Conservation (phyloP, 2,113 vertebrate genomes). For the Peromyscus leucopus region DNA sequence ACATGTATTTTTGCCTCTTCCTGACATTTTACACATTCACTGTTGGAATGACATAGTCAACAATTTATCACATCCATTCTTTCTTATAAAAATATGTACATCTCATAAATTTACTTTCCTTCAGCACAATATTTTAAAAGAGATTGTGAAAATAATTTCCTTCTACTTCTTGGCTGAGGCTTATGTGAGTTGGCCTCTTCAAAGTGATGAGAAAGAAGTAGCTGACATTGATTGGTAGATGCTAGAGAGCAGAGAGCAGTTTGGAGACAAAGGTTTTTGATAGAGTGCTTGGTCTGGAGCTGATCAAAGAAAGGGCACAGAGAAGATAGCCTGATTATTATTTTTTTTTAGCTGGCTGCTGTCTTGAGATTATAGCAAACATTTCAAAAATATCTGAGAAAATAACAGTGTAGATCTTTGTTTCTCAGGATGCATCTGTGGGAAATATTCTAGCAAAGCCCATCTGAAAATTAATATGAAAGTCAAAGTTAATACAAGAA, state of each 20-base stretch:
- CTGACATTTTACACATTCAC: neutral
- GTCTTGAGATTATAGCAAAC: conserved; percentile 42
- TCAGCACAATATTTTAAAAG: conserved; percentile 1
- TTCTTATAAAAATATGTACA: conserved; percentile 12
- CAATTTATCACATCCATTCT: neutral
- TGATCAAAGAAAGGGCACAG: conserved; percentile 43
- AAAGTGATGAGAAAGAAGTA: neutral
- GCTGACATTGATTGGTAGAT: conserved; percentile 37
- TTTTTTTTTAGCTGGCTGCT: neutral
- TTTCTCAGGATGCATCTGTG: conserved; percentile 39
- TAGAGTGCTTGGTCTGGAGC: neutral
- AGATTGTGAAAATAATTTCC: neutral
- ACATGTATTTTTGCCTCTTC: neutral
- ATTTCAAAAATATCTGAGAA: conserved; percentile 49
- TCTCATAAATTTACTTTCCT: conserved; percentile 13
- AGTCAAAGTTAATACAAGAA: conserved; percentile 67
- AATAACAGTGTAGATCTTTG: conserved; percentile 64
- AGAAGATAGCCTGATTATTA: neutral
- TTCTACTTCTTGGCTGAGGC: neutral
- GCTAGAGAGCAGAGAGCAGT: neutral
- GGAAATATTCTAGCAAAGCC: conserved; percentile 41
- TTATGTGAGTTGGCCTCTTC: neutral
- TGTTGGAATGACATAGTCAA: conserved; percentile 20
- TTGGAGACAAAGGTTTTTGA: conserved; percentile 32
- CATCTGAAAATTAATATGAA: conserved; percentile 65